Conservation (phyloP, 2,113 vertebrate species). For the Procavia capensis region DNA sequence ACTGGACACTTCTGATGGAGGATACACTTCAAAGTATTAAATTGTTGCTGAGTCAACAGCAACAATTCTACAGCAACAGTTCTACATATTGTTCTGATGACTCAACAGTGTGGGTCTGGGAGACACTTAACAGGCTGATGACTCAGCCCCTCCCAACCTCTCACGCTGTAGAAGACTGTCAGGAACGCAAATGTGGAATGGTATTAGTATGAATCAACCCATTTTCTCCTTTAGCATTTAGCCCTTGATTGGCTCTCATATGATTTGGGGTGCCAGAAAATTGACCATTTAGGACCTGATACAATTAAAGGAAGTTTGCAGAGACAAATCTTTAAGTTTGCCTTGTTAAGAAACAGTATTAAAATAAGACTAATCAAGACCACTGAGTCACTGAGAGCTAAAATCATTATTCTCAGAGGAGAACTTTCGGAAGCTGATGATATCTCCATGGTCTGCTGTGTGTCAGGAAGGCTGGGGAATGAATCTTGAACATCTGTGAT, state of each 20-base stretch:
- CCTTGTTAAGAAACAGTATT: slow-evolving; percentile 18
- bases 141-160: slow-evolving; percentile 79
- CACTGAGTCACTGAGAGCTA: neutral
- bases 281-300: slow-evolving; percentile 65
- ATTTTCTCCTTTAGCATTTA: slow-evolving; percentile 73
- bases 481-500: neutral
- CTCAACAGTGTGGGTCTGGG: slow-evolving; percentile 74
- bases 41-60: slow-evolving; percentile 81
- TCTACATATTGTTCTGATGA: slow-evolving; percentile 63
- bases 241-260: slow-evolving; percentile 71
- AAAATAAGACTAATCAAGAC: neutral
- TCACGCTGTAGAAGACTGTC: slow-evolving; percentile 66
- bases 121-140: slow-evolving; percentile 76
- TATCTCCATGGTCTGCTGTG: neutral
- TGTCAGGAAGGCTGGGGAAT: neutral
- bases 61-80: slow-evolving; percentile 63
- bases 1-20: slow-evolving; percentile 82
- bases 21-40: slow-evolving; percentile 82
- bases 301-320: neutral
- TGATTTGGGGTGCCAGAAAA: slow-evolving; percentile 56
- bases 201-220: slow-evolving; percentile 82
- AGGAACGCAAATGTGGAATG: slow-evolving; percentile 73
- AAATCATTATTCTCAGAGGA: neutral
- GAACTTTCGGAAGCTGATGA: neutral
- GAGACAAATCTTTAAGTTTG: slow-evolving; percentile 65